These are phyloP conservation scores for Emberiza fucata DNA, from an alignment of 2,113 vertebrate species.

Conservation along the genomic window DNA sequence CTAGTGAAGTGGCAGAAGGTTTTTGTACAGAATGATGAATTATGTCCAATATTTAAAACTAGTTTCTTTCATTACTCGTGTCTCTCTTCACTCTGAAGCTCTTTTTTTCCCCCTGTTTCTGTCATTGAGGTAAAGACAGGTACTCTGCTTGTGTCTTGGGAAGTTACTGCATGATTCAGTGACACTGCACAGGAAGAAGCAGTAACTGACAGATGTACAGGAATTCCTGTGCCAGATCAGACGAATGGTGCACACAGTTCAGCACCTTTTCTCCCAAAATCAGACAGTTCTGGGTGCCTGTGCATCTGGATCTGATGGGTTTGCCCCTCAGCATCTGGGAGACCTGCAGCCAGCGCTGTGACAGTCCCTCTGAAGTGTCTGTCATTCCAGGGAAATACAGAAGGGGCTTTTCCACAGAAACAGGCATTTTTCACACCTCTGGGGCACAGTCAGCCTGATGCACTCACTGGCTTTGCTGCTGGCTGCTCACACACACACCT, in stretches of 20 bases:
- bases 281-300: background rate
- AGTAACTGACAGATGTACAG: background rate
- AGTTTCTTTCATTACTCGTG: slow-evolving; percentile 1
- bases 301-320: background rate
- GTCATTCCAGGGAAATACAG: background rate
- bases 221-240: background rate
- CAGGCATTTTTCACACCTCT: background rate
- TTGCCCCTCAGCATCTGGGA: background rate
- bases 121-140: background rate
- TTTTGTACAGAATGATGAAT: slow-evolving; percentile 5
- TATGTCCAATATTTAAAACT: slow-evolving; percentile 14
- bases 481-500: background rate
- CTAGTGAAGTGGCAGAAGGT: background rate
- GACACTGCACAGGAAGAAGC: background rate
- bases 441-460: background rate
- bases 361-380: background rate
- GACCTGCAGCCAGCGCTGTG: background rate
- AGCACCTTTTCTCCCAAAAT: background rate
- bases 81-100: background rate
- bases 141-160: background rate
- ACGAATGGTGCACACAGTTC: background rate
- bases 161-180: background rate
- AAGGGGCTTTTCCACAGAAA: background rate
- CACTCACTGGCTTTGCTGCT: background rate
- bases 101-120: background rate